Conservation (phyloP, 2,888 invertebrate genomes). For the Incurvaria masculella region DNA sequence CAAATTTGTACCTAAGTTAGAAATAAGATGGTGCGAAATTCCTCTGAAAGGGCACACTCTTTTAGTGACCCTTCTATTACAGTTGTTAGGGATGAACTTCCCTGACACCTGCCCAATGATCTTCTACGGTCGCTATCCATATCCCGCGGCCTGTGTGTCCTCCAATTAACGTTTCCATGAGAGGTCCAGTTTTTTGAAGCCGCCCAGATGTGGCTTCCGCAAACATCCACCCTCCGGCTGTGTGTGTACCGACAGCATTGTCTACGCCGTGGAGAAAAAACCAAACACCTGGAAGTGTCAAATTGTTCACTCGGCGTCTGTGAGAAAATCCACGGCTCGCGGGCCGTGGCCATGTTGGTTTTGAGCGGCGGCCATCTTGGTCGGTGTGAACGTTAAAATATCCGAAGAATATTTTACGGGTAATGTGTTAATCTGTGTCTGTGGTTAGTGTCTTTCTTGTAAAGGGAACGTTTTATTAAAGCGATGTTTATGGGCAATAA, state of each 20-base stretch:
- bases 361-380: no score
- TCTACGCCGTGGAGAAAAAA: conserved; percentile 39
- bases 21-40: no score
- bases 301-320: conserved; percentile 47
- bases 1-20: no score
- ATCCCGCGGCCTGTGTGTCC: neutral
- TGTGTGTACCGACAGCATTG: conserved; percentile 26
- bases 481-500: neutral
- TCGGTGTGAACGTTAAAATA: no score
- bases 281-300: conserved; percentile 55
- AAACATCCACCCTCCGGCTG: conserved; percentile 30
- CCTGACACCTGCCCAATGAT: neutral
- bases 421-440: neutral
- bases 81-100: no score
- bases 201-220: conserved; percentile 50
- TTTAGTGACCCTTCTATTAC: no score
- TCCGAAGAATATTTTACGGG: neutral
- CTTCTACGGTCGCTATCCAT: neutral
- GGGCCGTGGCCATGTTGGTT: no score
- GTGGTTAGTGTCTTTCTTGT: neutral
- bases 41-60: no score
- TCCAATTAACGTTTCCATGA: conserved; percentile 47
- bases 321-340: conserved; percentile 28
- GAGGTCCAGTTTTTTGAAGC: conserved; percentile 47
- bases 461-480: neutral